These are phyloP conservation scores for Halesus radiatus DNA, from an alignment of 1,140 invertebrate genomes.

Conservation along the genomic window DNA sequence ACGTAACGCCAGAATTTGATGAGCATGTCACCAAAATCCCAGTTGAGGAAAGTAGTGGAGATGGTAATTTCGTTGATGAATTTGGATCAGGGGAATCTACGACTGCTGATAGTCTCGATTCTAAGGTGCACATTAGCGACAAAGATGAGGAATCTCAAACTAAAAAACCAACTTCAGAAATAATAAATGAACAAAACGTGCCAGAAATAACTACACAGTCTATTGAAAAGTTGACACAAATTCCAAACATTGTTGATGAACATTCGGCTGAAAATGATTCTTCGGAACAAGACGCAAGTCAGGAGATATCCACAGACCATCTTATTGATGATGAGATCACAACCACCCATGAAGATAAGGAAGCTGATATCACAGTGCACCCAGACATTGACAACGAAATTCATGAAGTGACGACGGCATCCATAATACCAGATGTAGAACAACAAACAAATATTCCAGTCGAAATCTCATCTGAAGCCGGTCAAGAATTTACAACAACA, in stretches of 20 bases:
- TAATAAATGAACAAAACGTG: neutral
- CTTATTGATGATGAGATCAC: neutral
- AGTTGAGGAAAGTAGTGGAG: neutral
- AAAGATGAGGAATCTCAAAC: neutral
- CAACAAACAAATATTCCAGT: slow-evolving; percentile 2
- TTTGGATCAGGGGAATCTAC: neutral
- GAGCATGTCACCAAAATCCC: neutral
- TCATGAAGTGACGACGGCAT: neutral
- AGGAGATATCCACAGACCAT: neutral
- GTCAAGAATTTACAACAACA: neutral
- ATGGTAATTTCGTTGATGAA: neutral
- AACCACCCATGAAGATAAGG: neutral
- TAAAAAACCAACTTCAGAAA: neutral
- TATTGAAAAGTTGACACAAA: neutral
- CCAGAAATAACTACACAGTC: no score
- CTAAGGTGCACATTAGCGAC: neutral
- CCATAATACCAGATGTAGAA: neutral
- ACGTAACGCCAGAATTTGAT: neutral
- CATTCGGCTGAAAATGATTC: neutral
- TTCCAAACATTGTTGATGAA: neutral
- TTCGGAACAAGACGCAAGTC: neutral
- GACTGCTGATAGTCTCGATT: neutral
- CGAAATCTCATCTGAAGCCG: neutral
- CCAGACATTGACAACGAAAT: neutral
- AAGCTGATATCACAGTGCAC: neutral